Percentiles rank a stretch among this genome's conserved stretches.
phyloP scores from a whole-genome alignment of 2,888 invertebrate species.

The Druceiella hillmani region DNA sequence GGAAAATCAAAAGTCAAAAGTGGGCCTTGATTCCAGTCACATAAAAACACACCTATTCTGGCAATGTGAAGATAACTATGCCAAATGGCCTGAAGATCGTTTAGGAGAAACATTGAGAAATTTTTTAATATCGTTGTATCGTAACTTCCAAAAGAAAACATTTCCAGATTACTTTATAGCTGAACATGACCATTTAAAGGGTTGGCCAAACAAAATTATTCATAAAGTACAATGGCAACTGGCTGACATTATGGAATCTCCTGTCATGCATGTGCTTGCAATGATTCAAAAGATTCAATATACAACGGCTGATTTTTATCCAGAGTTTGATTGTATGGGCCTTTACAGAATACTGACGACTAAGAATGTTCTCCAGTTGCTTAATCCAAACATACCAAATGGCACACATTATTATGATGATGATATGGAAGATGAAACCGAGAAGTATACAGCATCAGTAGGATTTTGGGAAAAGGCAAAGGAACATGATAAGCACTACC shows the following conservation, averaged over 20 bases:
- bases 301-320: conserved; percentile 56
- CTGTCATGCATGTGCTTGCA: conserved; percentile 63
- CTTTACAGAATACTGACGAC: conserved; percentile 55
- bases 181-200: conserved; percentile 67
- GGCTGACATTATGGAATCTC: conserved; percentile 63
- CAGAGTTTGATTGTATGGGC: conserved; percentile 53
- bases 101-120: conserved; percentile 61
- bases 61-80: conserved; percentile 68
- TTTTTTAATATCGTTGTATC: conserved; percentile 59
- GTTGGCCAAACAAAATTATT: conserved; percentile 59
- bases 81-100: conserved; percentile 68
- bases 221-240: conserved; percentile 61
- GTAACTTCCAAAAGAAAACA: conserved; percentile 53
- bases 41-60: conserved; percentile 70
- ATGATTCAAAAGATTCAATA: conserved; percentile 66
- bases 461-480: conserved; percentile 49
- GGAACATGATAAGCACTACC: conserved; percentile 45
- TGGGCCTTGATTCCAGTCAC: conserved; percentile 65
- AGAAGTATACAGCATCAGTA: conserved; percentile 29
- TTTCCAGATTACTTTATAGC: conserved; percentile 71
- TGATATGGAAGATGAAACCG: conserved; percentile 38
- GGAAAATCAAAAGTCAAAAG: conserved; percentile 57
- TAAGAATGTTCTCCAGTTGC: conserved; percentile 46
- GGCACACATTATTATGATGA: conserved; percentile 24
- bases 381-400: conserved; percentile 41